Percentiles rank a stretch among this genome's conserved stretches.
These are phyloP conservation scores for Drosophila setosimentum DNA, from an alignment of 2,888 invertebrate genomes.

Conservation along the genomic window DNA sequence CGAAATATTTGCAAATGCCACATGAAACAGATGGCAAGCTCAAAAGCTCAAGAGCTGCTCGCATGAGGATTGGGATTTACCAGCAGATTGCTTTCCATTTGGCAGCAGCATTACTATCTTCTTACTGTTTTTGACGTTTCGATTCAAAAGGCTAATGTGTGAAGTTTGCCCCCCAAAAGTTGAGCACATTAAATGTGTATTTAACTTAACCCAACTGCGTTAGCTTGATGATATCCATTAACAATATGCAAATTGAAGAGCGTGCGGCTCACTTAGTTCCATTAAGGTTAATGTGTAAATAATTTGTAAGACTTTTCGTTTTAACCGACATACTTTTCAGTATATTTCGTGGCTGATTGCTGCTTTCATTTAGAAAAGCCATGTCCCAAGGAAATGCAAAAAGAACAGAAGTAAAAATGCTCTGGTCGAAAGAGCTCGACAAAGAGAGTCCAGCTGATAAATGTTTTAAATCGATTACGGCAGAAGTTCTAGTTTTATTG, in stretches of 20 bases:
- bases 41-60: neutral
- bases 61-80: neutral
- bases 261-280: neutral
- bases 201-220: conserved; percentile 1
- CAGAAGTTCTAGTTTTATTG: neutral
- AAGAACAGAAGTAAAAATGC: neutral
- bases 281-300: conserved; percentile 1
- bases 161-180: too few species aligned
- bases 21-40: neutral
- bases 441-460: neutral
- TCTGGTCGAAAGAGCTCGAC: neutral
- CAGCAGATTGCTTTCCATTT: neutral
- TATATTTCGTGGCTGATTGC: neutral
- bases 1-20: neutral
- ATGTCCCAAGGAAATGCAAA: neutral
- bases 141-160: neutral
- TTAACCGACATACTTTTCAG: neutral
- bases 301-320: neutral
- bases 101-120: neutral
- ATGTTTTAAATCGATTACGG: neutral
- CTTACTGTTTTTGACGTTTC: too few species aligned
- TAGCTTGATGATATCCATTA: neutral
- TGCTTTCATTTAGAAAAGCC: neutral
- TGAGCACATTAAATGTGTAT: neutral
- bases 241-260: conserved; percentile 1